phyloP scores from a whole-genome alignment of 2,888 invertebrate species.

The Macrosiphum euphorbiae region DNA sequence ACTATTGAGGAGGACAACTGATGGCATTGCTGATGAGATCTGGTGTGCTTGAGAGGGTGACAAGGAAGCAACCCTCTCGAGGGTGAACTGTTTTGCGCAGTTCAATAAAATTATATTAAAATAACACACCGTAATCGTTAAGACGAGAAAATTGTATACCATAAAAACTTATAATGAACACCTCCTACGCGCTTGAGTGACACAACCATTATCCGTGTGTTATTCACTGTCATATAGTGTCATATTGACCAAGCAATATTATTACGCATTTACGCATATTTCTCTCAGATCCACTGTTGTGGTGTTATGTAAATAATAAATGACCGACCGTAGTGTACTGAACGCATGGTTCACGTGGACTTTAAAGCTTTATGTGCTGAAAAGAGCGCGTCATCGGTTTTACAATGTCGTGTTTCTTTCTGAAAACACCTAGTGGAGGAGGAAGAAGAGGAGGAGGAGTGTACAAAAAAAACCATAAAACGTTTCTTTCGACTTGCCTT shows the following conservation, averaged over 20 bases:
- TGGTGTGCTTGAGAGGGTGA: background rate
- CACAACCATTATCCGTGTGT: background rate
- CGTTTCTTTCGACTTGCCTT: background rate
- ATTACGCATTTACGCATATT: background rate
- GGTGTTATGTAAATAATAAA: background rate
- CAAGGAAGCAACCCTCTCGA: background rate
- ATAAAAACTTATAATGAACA: background rate
- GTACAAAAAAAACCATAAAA: background rate
- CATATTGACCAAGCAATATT: background rate
- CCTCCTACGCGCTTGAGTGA: background rate
- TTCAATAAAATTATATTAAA: background rate
- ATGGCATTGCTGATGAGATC: background rate
- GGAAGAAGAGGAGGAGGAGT: background rate
- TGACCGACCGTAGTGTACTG: background rate
- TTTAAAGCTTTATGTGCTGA: background rate
- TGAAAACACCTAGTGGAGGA: background rate
- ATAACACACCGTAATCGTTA: background rate
- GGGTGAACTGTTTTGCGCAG: background rate
- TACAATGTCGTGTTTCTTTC: background rate
- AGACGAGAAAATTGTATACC: background rate
- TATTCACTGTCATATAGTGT: background rate
- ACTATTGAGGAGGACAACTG: background rate
- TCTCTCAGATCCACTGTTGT: background rate
- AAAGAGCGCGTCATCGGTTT: background rate
- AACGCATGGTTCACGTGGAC: background rate